Evolutionary conservation across 2,113 vertebrate species (phyloP), one percentile per base, ranked within the genome.

Genomic region (Polyodon spathula): DNA sequence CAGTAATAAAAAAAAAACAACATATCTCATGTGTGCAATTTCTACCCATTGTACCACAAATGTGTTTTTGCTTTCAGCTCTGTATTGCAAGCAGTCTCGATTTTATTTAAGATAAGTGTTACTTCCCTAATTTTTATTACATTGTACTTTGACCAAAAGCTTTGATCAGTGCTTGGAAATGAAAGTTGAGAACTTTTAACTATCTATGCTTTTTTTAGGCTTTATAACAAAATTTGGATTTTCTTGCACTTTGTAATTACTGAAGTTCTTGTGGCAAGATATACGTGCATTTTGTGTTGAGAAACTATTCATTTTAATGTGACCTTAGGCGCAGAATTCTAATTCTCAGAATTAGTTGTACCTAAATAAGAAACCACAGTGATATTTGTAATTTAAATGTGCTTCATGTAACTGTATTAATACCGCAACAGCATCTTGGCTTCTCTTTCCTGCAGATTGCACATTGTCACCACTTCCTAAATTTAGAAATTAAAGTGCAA

Each of bases 391-490:
- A 81, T 81, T 86, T 85, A 85, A 89, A 88, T 91, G 84, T 92
- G 89, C 88, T 90, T 79, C 77, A 89, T 89, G 92, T 91, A 93
- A 93, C 88, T 94, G 86, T 80, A 85, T 90, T 88, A 87, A 91
- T 89, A 92, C 91, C 86, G 74, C 91, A 91, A 77, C 68, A 73
- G 78, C 79, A 81, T 74, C 2, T 68, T 77, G 83, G 79, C 80
- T 94, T 97, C 93, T 90, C 71, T 68, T 87, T 93, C 94, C 75
- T 87, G 81, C 78, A 78, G 85, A 85, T 88, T 89, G 90, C 92
- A 94, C 89, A 88, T 89, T 90, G 86, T 78, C 80, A 86, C 85
- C 81, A 86, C 88, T 96, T 97, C 93, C 93, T 90, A 88, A 86
- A 83, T 90, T 81, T 80, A 78, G 85, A 86, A 88, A 89, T 87